These are phyloP conservation scores for Myiothlypis chrysogaster DNA, from an alignment of 2,797 vertebrate species.

Conservation along the genomic window DNA sequence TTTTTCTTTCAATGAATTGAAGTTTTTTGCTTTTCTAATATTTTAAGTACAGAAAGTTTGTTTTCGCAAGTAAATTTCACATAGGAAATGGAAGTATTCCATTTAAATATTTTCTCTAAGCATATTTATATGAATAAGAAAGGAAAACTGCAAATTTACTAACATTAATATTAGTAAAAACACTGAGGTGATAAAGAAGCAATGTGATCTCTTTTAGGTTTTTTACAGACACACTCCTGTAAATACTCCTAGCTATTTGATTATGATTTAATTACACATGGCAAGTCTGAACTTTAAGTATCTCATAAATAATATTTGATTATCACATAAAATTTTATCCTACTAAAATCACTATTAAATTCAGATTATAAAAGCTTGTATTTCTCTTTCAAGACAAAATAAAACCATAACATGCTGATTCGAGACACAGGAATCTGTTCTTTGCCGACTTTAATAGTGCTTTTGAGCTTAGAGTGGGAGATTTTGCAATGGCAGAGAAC, in stretches of 20 bases:
- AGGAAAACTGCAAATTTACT: neutral
- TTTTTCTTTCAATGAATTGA: constrained; percentile 6
- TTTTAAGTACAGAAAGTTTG: neutral
- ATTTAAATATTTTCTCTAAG: neutral
- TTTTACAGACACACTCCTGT: neutral
- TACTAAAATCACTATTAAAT: neutral
- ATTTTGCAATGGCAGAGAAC: constrained; percentile 20
- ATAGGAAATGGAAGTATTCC: neutral
- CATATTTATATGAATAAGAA: neutral
- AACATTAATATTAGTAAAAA: neutral
- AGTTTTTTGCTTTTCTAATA: neutral
- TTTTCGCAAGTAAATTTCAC: neutral
- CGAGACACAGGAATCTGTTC: constrained; percentile 53
- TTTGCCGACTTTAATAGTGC: constrained; percentile 49
- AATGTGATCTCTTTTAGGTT: neutral
- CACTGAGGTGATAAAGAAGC: neutral
- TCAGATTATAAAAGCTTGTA: neutral
- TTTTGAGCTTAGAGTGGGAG: constrained; percentile 34
- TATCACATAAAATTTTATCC: neutral
- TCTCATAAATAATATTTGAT: neutral
- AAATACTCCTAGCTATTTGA: neutral
- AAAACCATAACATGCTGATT: neutral
- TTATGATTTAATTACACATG: neutral
- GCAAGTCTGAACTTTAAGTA: neutral
- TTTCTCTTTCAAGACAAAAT: constrained; percentile 34